Percentiles rank a stretch among this genome's conserved stretches.
These are phyloP conservation scores for Pinctada fucata DNA, from an alignment of 2,888 invertebrate species.

Conservation along the genomic window DNA sequence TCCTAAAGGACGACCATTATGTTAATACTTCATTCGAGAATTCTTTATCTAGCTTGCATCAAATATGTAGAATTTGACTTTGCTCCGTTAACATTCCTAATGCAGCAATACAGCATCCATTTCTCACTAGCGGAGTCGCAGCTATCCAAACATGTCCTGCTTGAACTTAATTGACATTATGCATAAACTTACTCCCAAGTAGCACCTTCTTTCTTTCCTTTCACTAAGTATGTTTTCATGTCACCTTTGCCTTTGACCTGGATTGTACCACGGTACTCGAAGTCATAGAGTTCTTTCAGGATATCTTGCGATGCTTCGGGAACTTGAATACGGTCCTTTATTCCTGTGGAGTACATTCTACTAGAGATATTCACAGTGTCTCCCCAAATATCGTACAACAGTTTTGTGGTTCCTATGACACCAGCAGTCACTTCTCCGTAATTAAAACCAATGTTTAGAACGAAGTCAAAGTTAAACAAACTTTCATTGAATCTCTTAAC, in stretches of 20 bases:
- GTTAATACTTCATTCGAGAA: no score
- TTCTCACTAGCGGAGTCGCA: no score
- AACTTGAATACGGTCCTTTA: constrained; percentile 85
- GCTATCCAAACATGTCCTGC: no score
- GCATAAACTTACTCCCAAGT: constrained; percentile 53
- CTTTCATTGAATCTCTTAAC: constrained; percentile 75
- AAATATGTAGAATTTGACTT: no score
- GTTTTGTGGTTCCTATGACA: constrained; percentile 94
- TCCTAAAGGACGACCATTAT: no score
- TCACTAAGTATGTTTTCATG: constrained; percentile 91
- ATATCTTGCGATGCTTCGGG: constrained; percentile 78
- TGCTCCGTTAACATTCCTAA: no score
- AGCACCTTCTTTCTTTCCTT: constrained; percentile 63
- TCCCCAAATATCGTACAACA: constrained; percentile 99
- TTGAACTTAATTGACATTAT: no score
- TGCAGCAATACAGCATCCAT: no score
- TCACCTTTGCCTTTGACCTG: constrained; percentile 97
- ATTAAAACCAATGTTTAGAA: constrained; percentile 87
- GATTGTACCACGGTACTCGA: constrained; percentile 94
- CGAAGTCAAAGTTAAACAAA: constrained; percentile 77
- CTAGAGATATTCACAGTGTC: constrained; percentile 98
- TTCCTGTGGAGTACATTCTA: constrained; percentile 97
- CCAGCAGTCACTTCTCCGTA: constrained; percentile 97
- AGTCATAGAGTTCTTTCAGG: constrained; percentile 86
- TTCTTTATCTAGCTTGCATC: no score